Evolutionary conservation across 2,888 invertebrate species (phyloP), one percentile per base, ranked within the genome.

Genomic region (Alitta virens): DNA sequence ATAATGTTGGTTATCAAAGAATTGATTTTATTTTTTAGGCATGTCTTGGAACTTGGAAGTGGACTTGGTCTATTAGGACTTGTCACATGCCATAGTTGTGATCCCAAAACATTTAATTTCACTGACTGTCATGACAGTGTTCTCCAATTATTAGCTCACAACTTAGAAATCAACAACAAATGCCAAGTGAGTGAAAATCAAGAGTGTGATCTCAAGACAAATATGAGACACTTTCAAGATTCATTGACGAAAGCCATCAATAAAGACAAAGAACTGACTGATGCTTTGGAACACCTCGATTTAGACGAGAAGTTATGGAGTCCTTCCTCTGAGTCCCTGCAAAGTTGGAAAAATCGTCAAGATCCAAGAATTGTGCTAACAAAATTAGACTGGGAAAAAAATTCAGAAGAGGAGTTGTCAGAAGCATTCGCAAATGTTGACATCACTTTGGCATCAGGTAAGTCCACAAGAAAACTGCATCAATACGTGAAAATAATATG

Each of bases 371-470:
- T 76, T 1, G 62, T 66, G 18, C 51, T 76, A 18, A 66, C 68
- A 25, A 68, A 69, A 43, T 68, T 76, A 18, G 74, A 77, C 65
- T 77, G 77, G 77, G 73, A 75, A 40, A 62, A 69, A 46, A 43
- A 66, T 1, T 66, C 68, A 49, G 59, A 66, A 1, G 58, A 57
- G n/a, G 21, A 71, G 16, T 52, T 70, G 24, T 60, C 69, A n/a
- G 62, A 62, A 23, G 55, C 74, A 12, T 33, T 33, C 12, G 5
- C 7, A 21, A 63, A 64, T 25, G 67, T 72, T 21, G 77, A 77
- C 60, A 63, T 77, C 14, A 70, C 76, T 26, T 58, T 77, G 25
- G 77, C 75, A 40, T 75, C 77, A 70, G 77, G 77, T 75, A 50
- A 59, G 66, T n/a, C n/a, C n/a, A n/a, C n/a, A n/a, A n/a, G n/a